Evolutionary conservation across 2,888 invertebrate species (phyloP), one percentile per base, ranked within the genome.

Genomic region (Ochropleura plecta): DNA sequence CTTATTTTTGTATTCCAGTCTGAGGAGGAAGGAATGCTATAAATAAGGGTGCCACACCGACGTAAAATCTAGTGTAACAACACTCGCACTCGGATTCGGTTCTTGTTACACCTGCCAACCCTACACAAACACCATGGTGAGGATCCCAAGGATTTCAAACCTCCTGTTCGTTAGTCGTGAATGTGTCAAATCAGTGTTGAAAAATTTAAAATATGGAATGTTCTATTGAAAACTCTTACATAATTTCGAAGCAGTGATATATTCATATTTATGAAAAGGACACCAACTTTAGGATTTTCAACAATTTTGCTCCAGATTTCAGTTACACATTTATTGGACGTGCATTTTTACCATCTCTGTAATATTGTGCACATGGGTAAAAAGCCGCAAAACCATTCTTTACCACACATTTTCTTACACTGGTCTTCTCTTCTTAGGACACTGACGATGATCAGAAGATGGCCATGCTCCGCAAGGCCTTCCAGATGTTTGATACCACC

Each of bases 401-500:
- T 14, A 3, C 10, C 18, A 55, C 6, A 12, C 18, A 51, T 67
- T 49, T 67, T 66, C 42, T 76, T 62, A 83, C 42, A 64, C 46
- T 73, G 48, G 46, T 78, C 76, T 83, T 76, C 67, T 84, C 48
- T 88, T 86, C 85, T 16, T 87, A 96, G 96, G 96, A 96, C 85
- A 91, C 95, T 78, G 98, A 98, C 91, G 98, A 98, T 91, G 98
- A 98, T 88, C 98, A 98, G 93, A 98, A 98, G 95, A 97, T 97
- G 97, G 98, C 98, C 96, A 98, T 99, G 96, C 98, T 99, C 97
- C 98, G 98, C 93, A 99, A 98, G 95, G 99, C 99, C 89, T 99
- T 99, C 97, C 98, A 99, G 96, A 99, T 99, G 99, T 99, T 99
- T 92, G 99, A 99, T 96, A 98, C 99, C 86, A 98, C 98, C 88